phyloP scores from a whole-genome alignment of 1,140 invertebrate genomes.

The Paralvinella palmiformis region DNA sequence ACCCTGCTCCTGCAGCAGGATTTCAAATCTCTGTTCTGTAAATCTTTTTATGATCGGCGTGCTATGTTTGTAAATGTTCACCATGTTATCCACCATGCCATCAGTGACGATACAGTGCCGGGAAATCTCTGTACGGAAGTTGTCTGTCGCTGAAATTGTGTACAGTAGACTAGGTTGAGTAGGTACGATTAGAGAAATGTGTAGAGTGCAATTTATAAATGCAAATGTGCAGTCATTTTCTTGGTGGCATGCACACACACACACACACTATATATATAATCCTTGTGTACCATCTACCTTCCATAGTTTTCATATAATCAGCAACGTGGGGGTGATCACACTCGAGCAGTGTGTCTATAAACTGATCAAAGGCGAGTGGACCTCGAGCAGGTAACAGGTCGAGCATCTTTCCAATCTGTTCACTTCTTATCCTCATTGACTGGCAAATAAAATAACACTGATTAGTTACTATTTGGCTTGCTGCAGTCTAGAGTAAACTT shows the following conservation, averaged over 20 bases:
- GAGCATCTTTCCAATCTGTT: background rate
- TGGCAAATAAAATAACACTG: no score
- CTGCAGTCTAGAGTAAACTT: no score
- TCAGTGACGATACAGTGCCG: constrained; percentile 8
- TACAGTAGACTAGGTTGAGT: background rate
- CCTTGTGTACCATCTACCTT: background rate
- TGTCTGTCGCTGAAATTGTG: background rate
- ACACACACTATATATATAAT: background rate
- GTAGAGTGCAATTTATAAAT: background rate
- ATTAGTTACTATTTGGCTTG: no score
- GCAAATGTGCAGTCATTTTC: background rate
- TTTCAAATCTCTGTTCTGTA: constrained; percentile 9
- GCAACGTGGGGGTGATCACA: constrained; percentile 9
- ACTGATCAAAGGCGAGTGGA: background rate
- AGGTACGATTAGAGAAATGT: background rate
- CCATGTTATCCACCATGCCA: background rate
- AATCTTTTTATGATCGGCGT: constrained; percentile 7
- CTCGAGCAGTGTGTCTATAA: constrained; percentile 5
- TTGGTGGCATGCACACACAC: background rate
- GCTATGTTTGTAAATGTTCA: background rate
- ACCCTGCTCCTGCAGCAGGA: constrained; percentile 3
- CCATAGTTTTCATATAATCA: constrained; percentile 4
- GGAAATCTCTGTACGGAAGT: background rate
- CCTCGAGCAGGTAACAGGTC: constrained; percentile 5
- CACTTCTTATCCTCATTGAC: no score